Percentiles rank a stretch among this genome's conserved stretches.
Conservation (phyloP, 1,140 invertebrate species). For the Notospermus geniculatus region DNA sequence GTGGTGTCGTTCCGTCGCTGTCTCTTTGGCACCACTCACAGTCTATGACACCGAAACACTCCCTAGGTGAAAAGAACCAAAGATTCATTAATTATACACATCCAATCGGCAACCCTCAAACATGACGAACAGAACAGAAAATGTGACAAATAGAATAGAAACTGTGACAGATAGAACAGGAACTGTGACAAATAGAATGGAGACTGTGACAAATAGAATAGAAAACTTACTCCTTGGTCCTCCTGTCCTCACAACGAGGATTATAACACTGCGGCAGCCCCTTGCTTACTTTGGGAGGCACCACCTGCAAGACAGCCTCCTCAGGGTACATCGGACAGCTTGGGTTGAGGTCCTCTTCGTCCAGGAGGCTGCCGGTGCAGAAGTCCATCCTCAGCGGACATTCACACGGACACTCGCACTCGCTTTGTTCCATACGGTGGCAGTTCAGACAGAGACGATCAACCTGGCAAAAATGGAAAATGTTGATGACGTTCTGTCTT, state of each 20-base stretch:
- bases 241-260: slow-evolving; percentile 46
- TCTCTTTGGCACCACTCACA: slow-evolving; percentile 89
- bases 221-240: slow-evolving; percentile 48
- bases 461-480: slow-evolving; percentile 58
- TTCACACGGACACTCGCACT: slow-evolving; percentile 94
- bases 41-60: slow-evolving; percentile 79
- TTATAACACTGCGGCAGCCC: slow-evolving; percentile 49
- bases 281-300: slow-evolving; percentile 34
- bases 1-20: slow-evolving; percentile 66
- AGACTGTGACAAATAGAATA: too few species aligned
- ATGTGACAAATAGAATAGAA: too few species aligned
- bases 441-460: slow-evolving; percentile 88
- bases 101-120: too few species aligned
- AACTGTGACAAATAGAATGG: too few species aligned
- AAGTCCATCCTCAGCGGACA: slow-evolving; percentile 74
- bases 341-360: slow-evolving; percentile 56
- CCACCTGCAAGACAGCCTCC: slow-evolving; percentile 35
- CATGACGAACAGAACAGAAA: too few species aligned
- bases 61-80: slow-evolving; percentile 37
- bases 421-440: slow-evolving; percentile 88
- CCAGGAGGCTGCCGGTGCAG: slow-evolving; percentile 56
- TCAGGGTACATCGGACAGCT: slow-evolving; percentile 58
- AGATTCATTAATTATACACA: too few species aligned
- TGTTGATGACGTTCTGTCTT: too few species aligned
- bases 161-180: too few species aligned